Base-by-base conservation (phyloP, 2,113 vertebrate species). In the Ictalurus punctatus region DNA sequence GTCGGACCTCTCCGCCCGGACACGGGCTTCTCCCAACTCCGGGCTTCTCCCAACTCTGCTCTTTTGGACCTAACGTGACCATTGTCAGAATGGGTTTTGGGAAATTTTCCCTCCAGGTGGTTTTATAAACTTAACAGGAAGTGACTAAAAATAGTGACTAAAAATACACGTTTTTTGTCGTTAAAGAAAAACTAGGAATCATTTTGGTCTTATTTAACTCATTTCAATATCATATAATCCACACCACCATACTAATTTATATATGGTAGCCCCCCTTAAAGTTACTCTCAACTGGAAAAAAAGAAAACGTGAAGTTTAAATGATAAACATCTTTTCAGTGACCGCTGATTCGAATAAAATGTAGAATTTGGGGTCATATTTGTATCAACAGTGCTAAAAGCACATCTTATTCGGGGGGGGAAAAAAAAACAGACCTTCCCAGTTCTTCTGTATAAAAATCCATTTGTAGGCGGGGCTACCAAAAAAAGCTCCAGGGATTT, bases 1-100 rank as follows among this genome's bases (percentile, higher is more conserved):
- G 89, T 95, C 93, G 83, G 78, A 92, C 91, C 86, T 89, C 69
- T 86, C 88, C n/a, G 63, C 83, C 69, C 19, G 30, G 48, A 86
- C 83, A 54, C 74, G 40, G 48, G 91, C 73, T 4, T 91, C 84
- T 81, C 86, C 84, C 8, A 89, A 86, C 6, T 93, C 92, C 10
- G 9, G 48, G 48, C 84, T 91, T 44, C 48, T 52, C 48, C 48
- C 48, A 52, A 10, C 48, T 91, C 88, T 91, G 90, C 89, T 93
- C 85, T 74, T 90, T 83, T 25, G 30, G 59, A 85, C 67, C 84
- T 85, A 54, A 85, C 8, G 40, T 0, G 23, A 44, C 12, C 65
- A 85, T 40, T 1, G 17, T 27, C 19, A 71, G 19, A 83, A 37
- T 37, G 80, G 52, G 52, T 19, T 58, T 82, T 82, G 54, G n/a